phyloP scores from a whole-genome alignment of 2,113 vertebrate species.

The Chiloscyllium plagiosum region DNA sequence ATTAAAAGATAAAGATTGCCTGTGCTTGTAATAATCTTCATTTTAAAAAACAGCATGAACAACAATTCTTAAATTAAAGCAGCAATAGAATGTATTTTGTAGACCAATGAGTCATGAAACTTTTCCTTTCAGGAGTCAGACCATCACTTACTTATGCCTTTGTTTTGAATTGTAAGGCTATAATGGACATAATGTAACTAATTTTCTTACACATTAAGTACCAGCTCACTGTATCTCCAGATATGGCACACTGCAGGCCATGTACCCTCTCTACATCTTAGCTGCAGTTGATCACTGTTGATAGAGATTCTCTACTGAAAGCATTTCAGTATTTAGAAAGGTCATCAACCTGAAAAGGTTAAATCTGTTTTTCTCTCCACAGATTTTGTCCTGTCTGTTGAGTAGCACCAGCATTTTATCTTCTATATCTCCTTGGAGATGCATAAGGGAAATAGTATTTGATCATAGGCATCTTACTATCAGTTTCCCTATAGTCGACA shows the following conservation, averaged over 20 bases:
- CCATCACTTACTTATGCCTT: background rate
- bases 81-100: background rate
- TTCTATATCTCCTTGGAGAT: no score
- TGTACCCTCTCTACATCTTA: background rate
- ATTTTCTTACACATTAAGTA: background rate
- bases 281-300: background rate
- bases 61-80: background rate
- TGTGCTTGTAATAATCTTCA: background rate
- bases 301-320: no score
- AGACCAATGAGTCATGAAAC: background rate
- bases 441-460: no score
- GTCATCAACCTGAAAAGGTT: no score
- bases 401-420: no score
- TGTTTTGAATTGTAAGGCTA: background rate
- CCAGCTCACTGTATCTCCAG: background rate
- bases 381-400: no score
- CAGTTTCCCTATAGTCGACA: no score
- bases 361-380: no score
- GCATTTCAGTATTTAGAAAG: no score
- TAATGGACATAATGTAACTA: background rate
- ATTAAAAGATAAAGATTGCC: background rate
- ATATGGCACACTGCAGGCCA: background rate
- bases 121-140: background rate
- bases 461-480: no score
- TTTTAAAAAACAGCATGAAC: background rate